Base-by-base conservation (phyloP, 2,888 invertebrate genomes). In the Lacanobia wlatinum region DNA sequence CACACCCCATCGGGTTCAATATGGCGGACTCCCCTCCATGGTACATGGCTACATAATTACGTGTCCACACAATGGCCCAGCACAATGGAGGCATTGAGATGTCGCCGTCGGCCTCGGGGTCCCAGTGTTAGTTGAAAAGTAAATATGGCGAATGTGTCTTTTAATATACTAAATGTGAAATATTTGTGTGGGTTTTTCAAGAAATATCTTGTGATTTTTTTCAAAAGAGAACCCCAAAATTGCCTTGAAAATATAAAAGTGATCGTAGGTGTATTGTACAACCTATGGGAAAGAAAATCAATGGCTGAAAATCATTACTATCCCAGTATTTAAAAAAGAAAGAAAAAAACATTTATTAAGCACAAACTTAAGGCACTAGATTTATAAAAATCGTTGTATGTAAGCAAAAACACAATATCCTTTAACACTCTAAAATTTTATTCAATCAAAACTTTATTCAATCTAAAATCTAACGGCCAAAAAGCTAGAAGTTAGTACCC, bases 41-140 rank as follows among this genome's bases (percentile, higher is more conserved):
- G 79, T 87, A 88, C 87, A 90, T 90, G 87, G 90, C 88, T 87
- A 89, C 90, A 91, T 92, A 92, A 92, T 92, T 91, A 91, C 87
- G 81, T 65, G 75, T 73, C 60, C 69, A 74, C 83, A 91, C 92
- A 92, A 91, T 89, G 84, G 85, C 73, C 82, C 83, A 84, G 77
- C 84, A 87, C 87, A 88, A 87, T 86, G 79, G 79, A 79, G 68
- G 87, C 84, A 84, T 80, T 80, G 85, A 78, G 78, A 85, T 85
- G 71, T 65, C 79, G 34, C 61, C 65, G 64, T 38, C 59, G 70
- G 74, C 53, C 68, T 78, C 50, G 69, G 78, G 74, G 70, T 61
- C 53, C 70, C 62, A 82, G 78, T 66, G 70, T 73, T 70, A 64
- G 67, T 78, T 68, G 53, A 66, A 63, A 75, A 82, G 76, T 84